These are phyloP conservation scores for Labroides dimidiatus DNA, from an alignment of 2,797 vertebrate species.

Conservation along the genomic window DNA sequence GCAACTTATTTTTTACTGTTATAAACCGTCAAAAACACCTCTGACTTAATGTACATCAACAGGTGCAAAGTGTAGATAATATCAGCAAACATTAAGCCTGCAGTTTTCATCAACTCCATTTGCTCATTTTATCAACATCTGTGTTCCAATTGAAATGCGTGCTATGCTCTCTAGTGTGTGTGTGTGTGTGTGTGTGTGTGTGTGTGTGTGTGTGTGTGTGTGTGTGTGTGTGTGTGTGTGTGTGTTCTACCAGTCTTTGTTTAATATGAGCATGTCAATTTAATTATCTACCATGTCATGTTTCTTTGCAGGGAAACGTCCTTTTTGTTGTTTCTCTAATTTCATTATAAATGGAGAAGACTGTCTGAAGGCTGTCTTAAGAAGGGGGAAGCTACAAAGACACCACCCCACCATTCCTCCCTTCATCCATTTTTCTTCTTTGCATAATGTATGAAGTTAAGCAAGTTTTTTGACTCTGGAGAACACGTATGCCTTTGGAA, in stretches of 20 bases:
- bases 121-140: constrained; percentile 10
- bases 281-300: constrained; percentile 40
- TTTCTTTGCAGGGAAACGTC: not conserved
- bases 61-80: not conserved
- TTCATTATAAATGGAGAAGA: constrained; percentile 21
- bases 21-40: not conserved
- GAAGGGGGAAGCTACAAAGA: constrained; percentile 2
- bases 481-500: constrained; percentile 18
- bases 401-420: too few relatives aligned
- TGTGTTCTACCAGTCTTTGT: constrained; percentile 22
- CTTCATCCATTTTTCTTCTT: constrained; percentile 2
- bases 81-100: constrained; percentile 5
- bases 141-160: constrained; percentile 25
- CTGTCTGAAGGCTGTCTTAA: too few relatives aligned
- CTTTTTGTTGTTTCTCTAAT: constrained; percentile 28
- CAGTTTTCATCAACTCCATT: constrained; percentile 22
- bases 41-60: not conserved
- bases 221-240: constrained; percentile 15
- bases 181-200: not conserved
- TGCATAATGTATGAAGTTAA: not conserved
- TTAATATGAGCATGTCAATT: constrained; percentile 43
- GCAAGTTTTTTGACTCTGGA: not conserved
- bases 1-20: not conserved
- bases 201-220: constrained; percentile 14
- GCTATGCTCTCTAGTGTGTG: not conserved